Base-by-base conservation (phyloP, 2,888 invertebrate genomes). In the Crioceris asparagi region DNA sequence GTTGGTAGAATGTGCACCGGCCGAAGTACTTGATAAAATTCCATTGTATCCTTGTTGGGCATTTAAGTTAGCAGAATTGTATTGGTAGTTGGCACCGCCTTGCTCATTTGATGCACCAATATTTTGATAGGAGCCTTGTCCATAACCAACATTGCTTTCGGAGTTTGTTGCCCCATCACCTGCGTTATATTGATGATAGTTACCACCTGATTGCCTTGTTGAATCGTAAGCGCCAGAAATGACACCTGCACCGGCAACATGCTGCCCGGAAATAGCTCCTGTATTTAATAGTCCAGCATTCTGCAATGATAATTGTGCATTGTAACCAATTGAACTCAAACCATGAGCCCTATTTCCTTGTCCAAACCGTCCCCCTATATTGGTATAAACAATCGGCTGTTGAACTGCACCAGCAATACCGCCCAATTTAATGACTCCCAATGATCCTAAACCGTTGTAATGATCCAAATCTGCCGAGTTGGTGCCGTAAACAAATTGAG, bases 401-500 rank as follows among this genome's bases (percentile, higher is more conserved):
- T 47, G 42, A 6, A 56, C 34, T 17, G 49, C 48, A n/a, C 60
- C 62, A 26, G 45, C 47, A 8, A 62, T 40, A 11, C 61, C 62
- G 19, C 59, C 62, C 7, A 62, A 45, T 37, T 49, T 45, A 7
- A 63, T 51, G 6, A 49, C 38, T 5, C 53, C 54, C 3, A 64
- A 46, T 4, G 47, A 35, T 16, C 63, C 63, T 10, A 64, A 50
- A 23, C 64, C 64, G 36, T 61, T 48, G 41, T 63, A 64, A 21
- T 51, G 51, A 12, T 59, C 54, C 8, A 61, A 44, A 26, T 45
- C 32, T 10, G 47, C 32, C 18, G 65, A 62, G 6, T 69, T 62
- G 7, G 58, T 62, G 0, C 66, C 68, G 34, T 69, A 67, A 40
- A 72, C 72, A 39, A 72, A 72, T 45, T 72, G 70, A 49, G 48